Conservation (phyloP, 35 echinoderm and acorn worm genomes). For the Chiridota heheva region DNA sequence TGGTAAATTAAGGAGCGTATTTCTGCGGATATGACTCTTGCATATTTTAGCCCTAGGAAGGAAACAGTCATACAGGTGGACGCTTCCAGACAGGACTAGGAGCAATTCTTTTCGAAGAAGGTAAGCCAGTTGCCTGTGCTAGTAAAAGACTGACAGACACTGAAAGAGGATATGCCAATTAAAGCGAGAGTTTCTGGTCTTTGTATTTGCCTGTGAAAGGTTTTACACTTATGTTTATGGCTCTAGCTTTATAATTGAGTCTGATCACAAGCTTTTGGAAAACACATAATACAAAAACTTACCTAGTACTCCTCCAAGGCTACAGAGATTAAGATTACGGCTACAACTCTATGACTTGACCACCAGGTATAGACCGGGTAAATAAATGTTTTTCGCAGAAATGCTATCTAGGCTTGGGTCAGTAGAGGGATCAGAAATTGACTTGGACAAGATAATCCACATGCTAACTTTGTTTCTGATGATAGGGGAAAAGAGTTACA, state of each 20-base stretch:
- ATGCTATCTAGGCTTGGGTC: conserved; percentile 44
- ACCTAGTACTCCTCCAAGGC: conserved; percentile 54
- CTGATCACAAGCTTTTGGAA: conserved; percentile 66
- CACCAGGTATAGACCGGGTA: conserved; percentile 47
- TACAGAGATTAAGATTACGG: conserved; percentile 51
- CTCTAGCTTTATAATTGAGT: conserved; percentile 48
- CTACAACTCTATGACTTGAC: conserved; percentile 47
- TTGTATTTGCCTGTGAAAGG: conserved; percentile 56
- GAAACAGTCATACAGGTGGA: conserved; percentile 27
- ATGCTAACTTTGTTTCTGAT: conserved; percentile 26
- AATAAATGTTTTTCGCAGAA: conserved; percentile 58
- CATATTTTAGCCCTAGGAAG: background rate
- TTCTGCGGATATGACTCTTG: conserved; percentile 16
- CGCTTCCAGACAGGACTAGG: conserved; percentile 27
- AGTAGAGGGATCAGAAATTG: conserved; percentile 33
- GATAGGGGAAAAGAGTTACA: background rate
- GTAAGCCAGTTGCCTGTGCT: conserved; percentile 10
- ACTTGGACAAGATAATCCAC: conserved; percentile 63
- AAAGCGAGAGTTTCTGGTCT: conserved; percentile 17
- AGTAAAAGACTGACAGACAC: conserved; percentile 20
- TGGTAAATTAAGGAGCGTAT: background rate
- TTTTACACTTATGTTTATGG: conserved; percentile 69
- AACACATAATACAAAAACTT: conserved; percentile 55
- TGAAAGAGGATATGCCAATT: conserved; percentile 27
- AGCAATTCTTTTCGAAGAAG: conserved; percentile 14